Conservation (phyloP, 2,113 vertebrate species). For the Ictalurus furcatus region DNA sequence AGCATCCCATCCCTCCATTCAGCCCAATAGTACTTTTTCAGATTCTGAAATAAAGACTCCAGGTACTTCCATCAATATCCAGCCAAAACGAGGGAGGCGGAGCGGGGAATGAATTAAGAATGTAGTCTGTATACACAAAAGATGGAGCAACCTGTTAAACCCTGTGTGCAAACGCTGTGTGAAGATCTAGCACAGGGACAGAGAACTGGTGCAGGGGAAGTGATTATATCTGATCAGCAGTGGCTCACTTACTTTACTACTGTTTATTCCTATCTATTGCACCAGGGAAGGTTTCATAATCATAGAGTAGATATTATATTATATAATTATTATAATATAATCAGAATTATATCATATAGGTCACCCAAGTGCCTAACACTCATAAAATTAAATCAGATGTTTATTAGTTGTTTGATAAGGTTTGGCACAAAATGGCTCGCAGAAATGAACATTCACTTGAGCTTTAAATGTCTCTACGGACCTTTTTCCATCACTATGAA, state of each 20-base stretch:
- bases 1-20: not conserved
- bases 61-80: not conserved
- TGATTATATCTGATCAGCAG: not conserved
- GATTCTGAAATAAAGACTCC: slow-evolving; percentile 9
- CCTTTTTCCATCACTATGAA: not conserved
- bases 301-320: not conserved
- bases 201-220: not conserved
- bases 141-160: not conserved
- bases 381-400: not conserved
- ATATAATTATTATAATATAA: not conserved
- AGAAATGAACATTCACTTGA: slow-evolving; percentile 15
- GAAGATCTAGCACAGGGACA: not conserved
- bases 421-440: slow-evolving; percentile 4
- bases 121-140: not conserved
- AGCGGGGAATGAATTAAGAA: not conserved
- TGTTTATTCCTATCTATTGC: not conserved
- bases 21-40: not conserved
- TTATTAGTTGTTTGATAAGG: not conserved
- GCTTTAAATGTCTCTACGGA: slow-evolving; percentile 14
- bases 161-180: slow-evolving; percentile 10
- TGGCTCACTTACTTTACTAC: not conserved
- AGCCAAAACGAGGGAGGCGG: not conserved
- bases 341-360: not conserved
- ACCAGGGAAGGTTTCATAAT: not conserved
- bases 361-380: not conserved